Evolutionary conservation across 1,140 invertebrate genomes (phyloP).

Genomic region (Brachionus rubens): DNA sequence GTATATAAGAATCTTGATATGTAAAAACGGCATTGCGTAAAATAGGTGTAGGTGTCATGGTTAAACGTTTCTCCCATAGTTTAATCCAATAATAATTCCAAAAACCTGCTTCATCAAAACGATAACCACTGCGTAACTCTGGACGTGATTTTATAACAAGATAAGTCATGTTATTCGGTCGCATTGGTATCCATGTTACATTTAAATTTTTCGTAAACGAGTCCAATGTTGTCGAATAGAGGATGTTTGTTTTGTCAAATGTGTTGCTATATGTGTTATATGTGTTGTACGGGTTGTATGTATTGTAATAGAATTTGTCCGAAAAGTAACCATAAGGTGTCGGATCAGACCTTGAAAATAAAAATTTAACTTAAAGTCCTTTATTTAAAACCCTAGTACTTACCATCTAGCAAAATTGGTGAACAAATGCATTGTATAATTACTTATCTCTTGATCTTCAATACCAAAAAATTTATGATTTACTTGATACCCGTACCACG

Average conservation of each 20-base stretch:
- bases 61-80: slow-evolving; percentile 16
- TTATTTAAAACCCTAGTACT: not conserved
- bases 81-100: slow-evolving; percentile 45
- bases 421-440: slow-evolving; percentile 47
- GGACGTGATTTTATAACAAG: slow-evolving; percentile 18
- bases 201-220: slow-evolving; percentile 41
- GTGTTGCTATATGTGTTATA: slow-evolving; percentile 10
- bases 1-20: slow-evolving; percentile 44
- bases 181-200: slow-evolving; percentile 27
- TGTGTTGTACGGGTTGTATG: slow-evolving; percentile 17
- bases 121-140: not conserved
- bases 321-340: slow-evolving; percentile 21
- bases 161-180: slow-evolving; percentile 45
- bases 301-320: slow-evolving; percentile 7
- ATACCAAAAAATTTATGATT: slow-evolving; percentile 3
- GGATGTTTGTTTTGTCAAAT: not conserved
- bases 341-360: not conserved
- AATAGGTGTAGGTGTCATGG: slow-evolving; percentile 24
- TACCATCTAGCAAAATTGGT: slow-evolving; percentile 40
- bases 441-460: slow-evolving; percentile 45
- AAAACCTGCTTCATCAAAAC: slow-evolving; percentile 43
- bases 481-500: slow-evolving; percentile 41
- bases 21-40: slow-evolving; percentile 23
- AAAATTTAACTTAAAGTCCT: not conserved
- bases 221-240: slow-evolving; percentile 3